phyloP scores from a whole-genome alignment of 2,888 invertebrate species.

The Lasioglossum pauxillum region DNA sequence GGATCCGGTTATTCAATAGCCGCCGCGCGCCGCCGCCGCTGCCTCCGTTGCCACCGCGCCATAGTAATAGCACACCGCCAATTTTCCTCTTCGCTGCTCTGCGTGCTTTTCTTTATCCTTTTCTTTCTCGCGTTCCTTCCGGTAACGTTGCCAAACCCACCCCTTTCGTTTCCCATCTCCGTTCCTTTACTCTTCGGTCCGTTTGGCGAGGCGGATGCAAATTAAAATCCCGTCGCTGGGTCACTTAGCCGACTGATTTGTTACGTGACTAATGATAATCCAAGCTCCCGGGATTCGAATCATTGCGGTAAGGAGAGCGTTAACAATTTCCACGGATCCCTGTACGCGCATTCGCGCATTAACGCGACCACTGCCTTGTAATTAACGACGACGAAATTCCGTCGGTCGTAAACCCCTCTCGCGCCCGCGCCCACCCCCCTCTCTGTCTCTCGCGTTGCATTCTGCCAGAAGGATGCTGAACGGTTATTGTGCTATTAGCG shows the following conservation, averaged over 20 bases:
- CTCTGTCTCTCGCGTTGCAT: not conserved
- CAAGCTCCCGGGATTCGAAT: conserved; percentile 25
- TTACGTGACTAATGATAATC: conserved; percentile 33
- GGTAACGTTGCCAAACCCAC: not conserved
- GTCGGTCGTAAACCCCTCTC: not conserved
- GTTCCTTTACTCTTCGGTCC: not conserved
- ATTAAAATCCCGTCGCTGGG: conserved; percentile 20
- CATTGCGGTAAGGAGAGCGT: conserved; percentile 44
- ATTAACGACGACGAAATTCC: conserved; percentile 55
- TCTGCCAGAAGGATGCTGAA: conserved; percentile 16
- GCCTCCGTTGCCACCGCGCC: not conserved
- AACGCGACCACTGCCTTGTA: conserved; percentile 34
- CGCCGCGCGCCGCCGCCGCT: too few species aligned
- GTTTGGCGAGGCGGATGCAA: not conserved
- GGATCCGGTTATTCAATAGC: conserved; percentile 7
- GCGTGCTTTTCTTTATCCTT: not conserved
- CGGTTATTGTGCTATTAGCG: conserved; percentile 59
- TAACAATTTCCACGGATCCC: conserved; percentile 39
- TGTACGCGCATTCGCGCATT: conserved; percentile 26
- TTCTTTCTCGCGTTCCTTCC: not conserved
- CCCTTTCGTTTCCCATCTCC: not conserved
- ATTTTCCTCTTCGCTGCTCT: conserved; percentile 1
- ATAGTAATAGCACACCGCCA: not conserved
- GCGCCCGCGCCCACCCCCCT: too few species aligned
- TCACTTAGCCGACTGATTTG: conserved; percentile 43